A percentile compares a stretch with the other conserved stretches of the same genome.
Evolutionary conservation across 2,888 invertebrate species (phyloP).

Genomic region (Poecilus cupreus): DNA sequence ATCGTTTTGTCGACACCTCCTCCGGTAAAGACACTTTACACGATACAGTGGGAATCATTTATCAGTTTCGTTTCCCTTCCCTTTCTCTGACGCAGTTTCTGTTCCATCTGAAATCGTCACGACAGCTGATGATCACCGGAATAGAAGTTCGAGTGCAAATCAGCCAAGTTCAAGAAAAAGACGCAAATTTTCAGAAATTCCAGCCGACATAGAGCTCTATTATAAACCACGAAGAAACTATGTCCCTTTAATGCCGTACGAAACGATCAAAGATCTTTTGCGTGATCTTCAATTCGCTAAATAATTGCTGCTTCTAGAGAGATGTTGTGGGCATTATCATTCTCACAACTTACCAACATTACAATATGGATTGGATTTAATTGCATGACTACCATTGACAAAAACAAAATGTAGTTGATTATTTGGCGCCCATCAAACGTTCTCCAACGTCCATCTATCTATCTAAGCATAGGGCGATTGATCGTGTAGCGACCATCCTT

Average conservation of each 20-base stretch:
- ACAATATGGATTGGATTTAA: constrained; percentile 61
- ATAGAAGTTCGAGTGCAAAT: not conserved
- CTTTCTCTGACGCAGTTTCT: not conserved
- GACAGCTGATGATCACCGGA: not conserved
- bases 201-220: no score
- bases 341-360: not conserved
- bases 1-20: constrained; percentile 63
- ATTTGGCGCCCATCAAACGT: constrained; percentile 62
- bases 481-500: not conserved
- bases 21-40: constrained; percentile 64
- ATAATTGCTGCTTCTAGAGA: not conserved
- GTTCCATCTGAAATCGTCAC: not conserved
- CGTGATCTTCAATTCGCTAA: not conserved
- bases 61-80: constrained; percentile 57
- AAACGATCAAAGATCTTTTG: not conserved
- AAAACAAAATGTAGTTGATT: constrained; percentile 60
- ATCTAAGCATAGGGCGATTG: constrained; percentile 60
- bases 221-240: no score
- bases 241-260: no score
- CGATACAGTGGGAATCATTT: constrained; percentile 64
- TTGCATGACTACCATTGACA: constrained; percentile 48
- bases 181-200: no score
- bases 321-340: not conserved
- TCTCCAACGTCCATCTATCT: constrained; percentile 61
- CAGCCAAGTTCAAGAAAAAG: no score